These are phyloP conservation scores for Branchinecta lindahli DNA, from an alignment of 1,140 invertebrate genomes.

Conservation along the genomic window DNA sequence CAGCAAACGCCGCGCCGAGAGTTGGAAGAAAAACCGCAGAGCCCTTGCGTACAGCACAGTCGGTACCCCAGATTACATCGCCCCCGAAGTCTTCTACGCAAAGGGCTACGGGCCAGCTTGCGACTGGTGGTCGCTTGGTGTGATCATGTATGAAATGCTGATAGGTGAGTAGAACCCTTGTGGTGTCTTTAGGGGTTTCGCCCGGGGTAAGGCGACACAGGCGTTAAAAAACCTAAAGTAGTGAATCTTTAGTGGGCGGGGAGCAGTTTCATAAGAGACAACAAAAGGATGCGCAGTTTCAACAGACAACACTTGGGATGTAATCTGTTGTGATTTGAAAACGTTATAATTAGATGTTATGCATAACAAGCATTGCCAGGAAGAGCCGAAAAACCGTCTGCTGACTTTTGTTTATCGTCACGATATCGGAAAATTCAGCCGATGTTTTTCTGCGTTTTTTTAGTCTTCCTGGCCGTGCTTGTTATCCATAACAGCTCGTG, in stretches of 20 bases:
- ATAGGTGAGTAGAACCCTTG: conserved; percentile 48
- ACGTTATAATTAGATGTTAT: too few species aligned
- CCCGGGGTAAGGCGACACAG: not conserved
- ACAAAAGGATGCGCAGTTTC: too few species aligned
- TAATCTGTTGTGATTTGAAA: too few species aligned
- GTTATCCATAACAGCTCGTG: too few species aligned
- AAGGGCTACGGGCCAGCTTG: conserved; percentile 93
- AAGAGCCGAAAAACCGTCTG: too few species aligned
- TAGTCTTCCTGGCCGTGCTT: too few species aligned
- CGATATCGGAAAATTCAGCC: too few species aligned
- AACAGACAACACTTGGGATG: too few species aligned
- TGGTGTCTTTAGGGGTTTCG: not conserved
- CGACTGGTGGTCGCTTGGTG: conserved; percentile 99
- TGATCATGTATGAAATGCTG: conserved; percentile 99
- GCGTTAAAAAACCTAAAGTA: not conserved
- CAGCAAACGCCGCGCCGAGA: conserved; percentile 88
- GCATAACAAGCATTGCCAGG: too few species aligned
- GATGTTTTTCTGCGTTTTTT: too few species aligned
- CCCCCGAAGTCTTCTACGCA: conserved; percentile 86
- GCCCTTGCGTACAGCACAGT: conserved; percentile 90
- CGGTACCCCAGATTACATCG: conserved; percentile 98
- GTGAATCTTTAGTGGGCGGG: not conserved
- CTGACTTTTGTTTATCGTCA: too few species aligned
- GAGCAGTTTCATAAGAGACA: too few species aligned
- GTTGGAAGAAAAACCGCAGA: conserved; percentile 90